phyloP scores from a whole-genome alignment of 2,797 vertebrate species.

The Poecilia wingei region DNA sequence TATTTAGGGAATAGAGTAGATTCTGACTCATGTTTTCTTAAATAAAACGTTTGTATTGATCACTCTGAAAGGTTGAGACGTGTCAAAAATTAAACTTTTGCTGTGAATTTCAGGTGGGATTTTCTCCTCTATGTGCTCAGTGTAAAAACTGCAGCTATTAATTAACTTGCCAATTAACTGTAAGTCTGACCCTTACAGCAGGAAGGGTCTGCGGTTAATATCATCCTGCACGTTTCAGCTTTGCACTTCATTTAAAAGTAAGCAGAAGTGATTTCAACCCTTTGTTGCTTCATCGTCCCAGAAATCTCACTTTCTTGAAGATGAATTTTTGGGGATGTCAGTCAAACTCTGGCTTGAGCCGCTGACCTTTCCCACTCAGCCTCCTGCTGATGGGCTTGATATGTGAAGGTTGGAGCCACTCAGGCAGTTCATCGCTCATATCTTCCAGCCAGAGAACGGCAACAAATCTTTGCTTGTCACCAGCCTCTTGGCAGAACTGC shows the following conservation, averaged over 20 bases:
- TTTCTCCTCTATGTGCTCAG: neutral
- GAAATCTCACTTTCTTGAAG: conserved; percentile 18
- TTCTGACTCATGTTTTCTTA: neutral
- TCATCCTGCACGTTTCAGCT: conserved; percentile 7
- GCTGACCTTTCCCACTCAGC: conserved; percentile 48
- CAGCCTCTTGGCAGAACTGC: conserved; percentile 24
- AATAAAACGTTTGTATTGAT: neutral
- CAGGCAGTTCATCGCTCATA: conserved; percentile 47
- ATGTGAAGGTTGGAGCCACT: conserved; percentile 51
- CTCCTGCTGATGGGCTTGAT: conserved; percentile 33
- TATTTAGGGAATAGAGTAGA: neutral
- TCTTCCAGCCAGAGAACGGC: conserved; percentile 30
- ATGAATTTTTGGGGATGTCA: conserved; percentile 20
- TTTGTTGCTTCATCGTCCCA: conserved; percentile 7
- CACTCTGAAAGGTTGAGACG: neutral
- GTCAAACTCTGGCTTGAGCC: conserved; percentile 25
- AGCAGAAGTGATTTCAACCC: conserved; percentile 6
- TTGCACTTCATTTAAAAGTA: conserved; percentile 23
- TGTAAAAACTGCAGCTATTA: conserved; percentile 3
- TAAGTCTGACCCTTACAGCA: conserved; percentile 5
- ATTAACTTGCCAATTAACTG: conserved; percentile 10
- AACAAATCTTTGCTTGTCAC: conserved; percentile 29
- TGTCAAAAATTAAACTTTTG: neutral
- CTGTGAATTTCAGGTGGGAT: neutral
- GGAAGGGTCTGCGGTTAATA: neutral